Evolutionary conservation across 2,888 invertebrate genomes (phyloP), one percentile per base, ranked within the genome.

Genomic region (Ichneumoninae sp.): DNA sequence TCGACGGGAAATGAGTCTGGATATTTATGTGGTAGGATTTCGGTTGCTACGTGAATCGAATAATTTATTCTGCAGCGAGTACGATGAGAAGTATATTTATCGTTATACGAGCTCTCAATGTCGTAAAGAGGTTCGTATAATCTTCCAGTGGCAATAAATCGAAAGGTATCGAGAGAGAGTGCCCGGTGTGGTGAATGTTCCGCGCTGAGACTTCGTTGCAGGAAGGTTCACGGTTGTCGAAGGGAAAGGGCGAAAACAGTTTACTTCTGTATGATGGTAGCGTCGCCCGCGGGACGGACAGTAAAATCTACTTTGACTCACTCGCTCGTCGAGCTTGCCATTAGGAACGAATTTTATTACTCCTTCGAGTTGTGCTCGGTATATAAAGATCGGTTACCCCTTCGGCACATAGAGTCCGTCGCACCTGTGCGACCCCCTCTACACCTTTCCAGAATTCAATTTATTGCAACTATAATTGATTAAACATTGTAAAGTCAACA

Each of bases 271-370:
- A 50, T 62, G 69, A 78, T 70, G 60, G 75, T 40, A 54, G 66
- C 50, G 75, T 65, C 52, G 52, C 66, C 69, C 70, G 60, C 71
- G 54, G 78, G 50, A 70, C 70, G 52, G 78, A 72, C 81, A 81
- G 78, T 81, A 84, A 81, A 84, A 84, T 76, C 60, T 81, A 74
- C 78, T 83, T 83, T 80, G 70, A 80, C 80, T 84, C 84, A 81
- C 72, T 84, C 78, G 69, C 60, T 78, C 68, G 57, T 70, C 74
- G 78, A 74, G 78, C 62, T 70, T 36, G 78, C 74, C 78, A 78
- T 81, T 81, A 52, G 70, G 70, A 62, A 57, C 80, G 70, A 65
- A 22, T 84, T 47, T 81, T 78, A 72, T 78, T 78, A 74, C 77
- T 72, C 77, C 69, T 78, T 70, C 62, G 36, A 62, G 62, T 40